phyloP scores from a whole-genome alignment of 92 coral and sea anemone genomes.

The Umimayanthus kanabou region DNA sequence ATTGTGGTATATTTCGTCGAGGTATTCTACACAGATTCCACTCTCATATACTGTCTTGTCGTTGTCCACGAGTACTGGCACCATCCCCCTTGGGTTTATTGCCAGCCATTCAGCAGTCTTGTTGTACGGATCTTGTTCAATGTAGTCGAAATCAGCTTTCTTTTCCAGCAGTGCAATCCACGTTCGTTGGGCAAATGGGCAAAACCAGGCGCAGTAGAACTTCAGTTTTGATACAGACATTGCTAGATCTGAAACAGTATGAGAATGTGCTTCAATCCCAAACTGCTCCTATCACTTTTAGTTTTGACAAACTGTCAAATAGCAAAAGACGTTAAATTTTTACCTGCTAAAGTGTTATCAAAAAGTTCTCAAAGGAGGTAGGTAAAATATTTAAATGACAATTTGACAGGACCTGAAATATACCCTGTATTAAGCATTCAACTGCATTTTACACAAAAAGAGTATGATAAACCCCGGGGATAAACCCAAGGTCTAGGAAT shows the following conservation, averaged over 20 bases:
- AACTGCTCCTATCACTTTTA: too few species aligned
- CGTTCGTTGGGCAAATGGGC: conserved; percentile 83
- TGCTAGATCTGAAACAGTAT: neutral
- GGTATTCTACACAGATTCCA: conserved; percentile 66
- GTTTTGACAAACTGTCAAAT: too few species aligned
- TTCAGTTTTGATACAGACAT: conserved; percentile 49
- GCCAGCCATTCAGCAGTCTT: conserved; percentile 82
- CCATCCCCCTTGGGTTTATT: conserved; percentile 73
- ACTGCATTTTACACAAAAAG: too few species aligned
- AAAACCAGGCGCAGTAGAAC: conserved; percentile 76
- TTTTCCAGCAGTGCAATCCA: conserved; percentile 82
- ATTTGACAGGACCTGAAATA: too few species aligned
- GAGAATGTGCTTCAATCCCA: too few species aligned
- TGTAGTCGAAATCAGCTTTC: conserved; percentile 72
- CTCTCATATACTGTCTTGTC: conserved; percentile 74
- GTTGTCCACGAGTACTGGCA: conserved; percentile 63
- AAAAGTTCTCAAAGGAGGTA: too few species aligned
- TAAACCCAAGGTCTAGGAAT: too few species aligned
- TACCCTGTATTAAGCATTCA: too few species aligned
- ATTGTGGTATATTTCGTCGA: conserved; percentile 66
- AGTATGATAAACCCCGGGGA: too few species aligned
- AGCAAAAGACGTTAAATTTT: too few species aligned
- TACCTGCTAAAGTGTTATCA: too few species aligned
- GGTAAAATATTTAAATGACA: too few species aligned
- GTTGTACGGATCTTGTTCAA: conserved; percentile 83